phyloP scores from a whole-genome alignment of 1,140 invertebrate genomes.

The Meloidogyne chitwoodi region DNA sequence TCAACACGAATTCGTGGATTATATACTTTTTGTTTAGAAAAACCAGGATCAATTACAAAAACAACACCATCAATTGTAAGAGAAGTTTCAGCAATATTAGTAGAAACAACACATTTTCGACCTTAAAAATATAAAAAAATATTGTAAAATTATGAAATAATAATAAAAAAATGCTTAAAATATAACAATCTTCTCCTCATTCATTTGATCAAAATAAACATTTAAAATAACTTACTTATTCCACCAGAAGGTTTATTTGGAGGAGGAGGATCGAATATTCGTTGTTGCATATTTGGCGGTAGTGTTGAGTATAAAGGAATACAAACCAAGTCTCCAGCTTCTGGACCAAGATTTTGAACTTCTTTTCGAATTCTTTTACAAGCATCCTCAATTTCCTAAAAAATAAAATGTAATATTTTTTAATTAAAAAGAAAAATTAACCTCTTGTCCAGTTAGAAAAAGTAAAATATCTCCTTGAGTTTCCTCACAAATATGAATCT shows the following conservation, averaged over 20 bases:
- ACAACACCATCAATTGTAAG: slow-evolving; percentile 99
- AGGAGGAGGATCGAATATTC: slow-evolving; percentile 92
- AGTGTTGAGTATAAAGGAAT: slow-evolving; percentile 78
- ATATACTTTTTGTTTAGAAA: slow-evolving; percentile 98
- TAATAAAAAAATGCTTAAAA: background rate
- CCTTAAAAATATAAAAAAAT: slow-evolving; percentile 18
- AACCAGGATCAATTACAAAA: slow-evolving; percentile 99
- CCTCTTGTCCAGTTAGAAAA: slow-evolving; percentile 84
- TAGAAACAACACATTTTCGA: slow-evolving; percentile 79
- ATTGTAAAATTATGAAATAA: background rate
- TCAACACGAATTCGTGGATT: slow-evolving; percentile 95
- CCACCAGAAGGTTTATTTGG: slow-evolving; percentile 82
- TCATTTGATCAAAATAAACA: too few relatives aligned
- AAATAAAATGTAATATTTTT: slow-evolving; percentile 44
- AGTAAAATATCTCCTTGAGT: slow-evolving; percentile 84
- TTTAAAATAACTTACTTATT: slow-evolving; percentile 76
- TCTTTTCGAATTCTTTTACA: slow-evolving; percentile 95
- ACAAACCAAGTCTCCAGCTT: slow-evolving; percentile 87
- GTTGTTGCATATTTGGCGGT: slow-evolving; percentile 91
- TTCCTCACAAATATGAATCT: slow-evolving; percentile 99
- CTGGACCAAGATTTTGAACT: slow-evolving; percentile 89
- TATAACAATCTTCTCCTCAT: background rate
- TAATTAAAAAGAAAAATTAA: background rate
- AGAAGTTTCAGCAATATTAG: slow-evolving; percentile 98
- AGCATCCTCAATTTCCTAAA: slow-evolving; percentile 93